Evolutionary conservation across 2,888 invertebrate species (phyloP), one percentile per base, ranked within the genome.

Genomic region (Epinotia demarniana): DNA sequence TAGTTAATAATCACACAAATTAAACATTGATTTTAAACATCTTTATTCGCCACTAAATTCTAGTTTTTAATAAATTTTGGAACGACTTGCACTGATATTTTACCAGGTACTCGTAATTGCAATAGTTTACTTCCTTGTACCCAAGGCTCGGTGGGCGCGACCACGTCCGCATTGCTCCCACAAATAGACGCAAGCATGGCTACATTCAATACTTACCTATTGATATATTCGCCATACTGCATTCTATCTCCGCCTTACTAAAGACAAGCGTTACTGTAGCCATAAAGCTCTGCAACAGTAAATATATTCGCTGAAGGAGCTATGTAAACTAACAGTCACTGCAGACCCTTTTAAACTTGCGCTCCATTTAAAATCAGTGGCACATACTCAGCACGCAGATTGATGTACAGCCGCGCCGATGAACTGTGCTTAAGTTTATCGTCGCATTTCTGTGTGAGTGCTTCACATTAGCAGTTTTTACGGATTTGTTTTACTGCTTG

Each of bases 81-180:
- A 46, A 57, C 63, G 46, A 23, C 55, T 64, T 53, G 49, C 19
- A 60, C 72, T 46, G 43, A 75, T 66, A 70, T 69, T 53, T 69
- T 69, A 69, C 60, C 70, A 27, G 61, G 55, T 75, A 27, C 1
- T 27, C 23, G 2, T 27, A 70, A 70, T 80, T 79, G 83, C 79
- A 76, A 75, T 71, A 73, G 67, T 77, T 74, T 67, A 89, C 90
- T 93, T 93, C 93, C 93, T 92, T 85, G 85, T 90, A 80, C 70
- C 81, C 85, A 83, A 84, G 84, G 85, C 82, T 80, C 80, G 79
- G 77, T 81, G 85, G 90, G 91, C 81, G 92, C 89, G 89, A 87
- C 89, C 68, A 88, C 83, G 92, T 93, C 93, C 93, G 93, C 93
- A 94, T 94, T 91, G 84, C 85, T 87, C 85, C 85, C 84, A 86